Evolutionary conservation across 2,797 vertebrate genomes (phyloP).

Genomic region (Karalla daura): DNA sequence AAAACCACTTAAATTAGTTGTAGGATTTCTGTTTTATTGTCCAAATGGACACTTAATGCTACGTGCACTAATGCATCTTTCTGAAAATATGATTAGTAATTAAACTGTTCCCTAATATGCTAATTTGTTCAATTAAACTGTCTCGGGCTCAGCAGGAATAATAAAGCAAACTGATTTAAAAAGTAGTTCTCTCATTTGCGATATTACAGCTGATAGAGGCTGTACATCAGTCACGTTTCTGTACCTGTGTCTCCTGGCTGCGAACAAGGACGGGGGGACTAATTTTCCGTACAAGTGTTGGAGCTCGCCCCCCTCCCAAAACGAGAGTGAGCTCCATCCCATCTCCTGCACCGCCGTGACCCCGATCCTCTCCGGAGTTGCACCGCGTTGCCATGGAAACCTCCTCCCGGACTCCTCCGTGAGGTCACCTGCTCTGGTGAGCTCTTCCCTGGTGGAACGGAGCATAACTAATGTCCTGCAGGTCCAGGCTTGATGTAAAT

Average conservation of each 20-base stretch:
- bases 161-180: conserved; percentile 79
- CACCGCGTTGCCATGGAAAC: conserved; percentile 90
- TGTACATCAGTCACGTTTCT: conserved; percentile 61
- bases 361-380: conserved; percentile 65
- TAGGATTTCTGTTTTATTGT: conserved; percentile 70
- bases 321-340: conserved; percentile 53
- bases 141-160: conserved; percentile 65
- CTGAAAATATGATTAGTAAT: conserved; percentile 77
- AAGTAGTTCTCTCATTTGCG: conserved; percentile 67
- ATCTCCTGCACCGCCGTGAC: conserved; percentile 61
- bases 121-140: conserved; percentile 78
- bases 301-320: conserved; percentile 42
- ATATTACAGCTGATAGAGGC: conserved; percentile 60
- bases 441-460: conserved; percentile 86
- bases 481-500: conserved; percentile 93
- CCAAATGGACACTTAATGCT: conserved; percentile 61
- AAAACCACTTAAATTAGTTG: conserved; percentile 68
- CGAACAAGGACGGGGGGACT: conserved; percentile 64
- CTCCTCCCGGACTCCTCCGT: conserved; percentile 88
- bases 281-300: conserved; percentile 53
- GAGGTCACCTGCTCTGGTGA: conserved; percentile 87
- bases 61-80: conserved; percentile 64
- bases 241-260: conserved; percentile 45
- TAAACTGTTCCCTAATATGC: conserved; percentile 75
- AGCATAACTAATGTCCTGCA: conserved; percentile 93